Evolutionary conservation across 1,140 invertebrate species (phyloP), one percentile per base, ranked within the genome.

Genomic region (Cheumatopsyche charites): DNA sequence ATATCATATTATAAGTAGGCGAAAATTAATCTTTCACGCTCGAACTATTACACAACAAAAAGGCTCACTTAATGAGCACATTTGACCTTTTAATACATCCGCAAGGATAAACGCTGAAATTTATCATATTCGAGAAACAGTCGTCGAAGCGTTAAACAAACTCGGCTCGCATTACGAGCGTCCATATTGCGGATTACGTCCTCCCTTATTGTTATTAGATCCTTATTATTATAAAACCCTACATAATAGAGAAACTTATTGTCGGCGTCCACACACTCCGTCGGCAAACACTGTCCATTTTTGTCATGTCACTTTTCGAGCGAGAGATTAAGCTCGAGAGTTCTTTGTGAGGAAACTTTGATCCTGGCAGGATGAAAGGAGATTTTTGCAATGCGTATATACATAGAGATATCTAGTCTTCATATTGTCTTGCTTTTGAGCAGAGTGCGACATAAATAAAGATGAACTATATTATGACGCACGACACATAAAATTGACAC

Each of bases 281-380:
- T 17, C 21, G 55, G 21, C 25, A 58, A 58, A 58, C 21, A 58
- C 19, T 58, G 55, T 58, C 19, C 15, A 52, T 52, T 9, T 52
- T 52, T 52, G 47, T 52, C 55, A 19, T 13, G 19, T 58, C 55
- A 25, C 55, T 58, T 58, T 58, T 6, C 47, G n/a, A 52, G 19
- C 9, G 23, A 7, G 55, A 58, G 55, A 58, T 58, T 58, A 58
- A 58, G 55, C 21, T 36, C 29, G 55, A 21, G n/a, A n/a, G 55
- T 58, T 58, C 55, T 58, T 58, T 58, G 55, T 26, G 55, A 19
- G 55, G 55, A 19, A 58, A 58, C 21, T 52, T 58, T 58, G 55
- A 58, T 58, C 55, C 55, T 47, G 43, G 47, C 7, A 15, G 47
- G 55, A 58, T 58, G 55, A 58, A 58, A 58, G 23, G 55, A 58